Evolutionary conservation across 2,888 invertebrate species (phyloP).

Genomic region (Hyposoter dolosus): DNA sequence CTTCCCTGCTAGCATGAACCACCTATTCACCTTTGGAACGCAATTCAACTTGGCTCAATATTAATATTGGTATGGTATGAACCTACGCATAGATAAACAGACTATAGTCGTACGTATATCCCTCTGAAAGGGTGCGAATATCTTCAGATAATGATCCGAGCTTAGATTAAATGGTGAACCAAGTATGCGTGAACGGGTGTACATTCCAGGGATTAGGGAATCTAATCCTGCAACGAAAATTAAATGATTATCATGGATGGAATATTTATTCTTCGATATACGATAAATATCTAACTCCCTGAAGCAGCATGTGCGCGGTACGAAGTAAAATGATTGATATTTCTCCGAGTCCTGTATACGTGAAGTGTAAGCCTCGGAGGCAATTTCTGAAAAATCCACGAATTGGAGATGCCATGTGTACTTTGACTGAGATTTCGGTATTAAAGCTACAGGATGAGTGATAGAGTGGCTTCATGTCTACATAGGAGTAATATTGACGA

Average conservation of each 20-base stretch:
- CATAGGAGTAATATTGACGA: not conserved
- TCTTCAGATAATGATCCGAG: no score
- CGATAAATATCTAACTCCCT: not conserved
- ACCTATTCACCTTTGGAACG: conserved; percentile 45
- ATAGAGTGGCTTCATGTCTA: not conserved
- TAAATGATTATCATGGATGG: conserved; percentile 62
- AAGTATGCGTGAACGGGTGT: no score
- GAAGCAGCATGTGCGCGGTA: not conserved
- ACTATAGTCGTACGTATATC: not conserved
- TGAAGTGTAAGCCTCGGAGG: not conserved
- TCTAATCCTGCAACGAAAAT: conserved; percentile 53
- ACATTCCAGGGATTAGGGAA: no score
- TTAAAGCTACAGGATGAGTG: not conserved
- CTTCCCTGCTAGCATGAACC: conserved; percentile 21
- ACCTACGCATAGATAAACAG: not conserved
- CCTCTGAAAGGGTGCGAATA: not conserved
- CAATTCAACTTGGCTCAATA: conserved; percentile 29
- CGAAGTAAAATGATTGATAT: not conserved
- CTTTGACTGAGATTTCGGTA: not conserved
- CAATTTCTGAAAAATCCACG: not conserved
- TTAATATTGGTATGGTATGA: conserved; percentile 25
- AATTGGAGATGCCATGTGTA: not conserved
- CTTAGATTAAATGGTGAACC: no score
- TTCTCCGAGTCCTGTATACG: not conserved
- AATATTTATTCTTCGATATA: not conserved